Evolutionary conservation across 2,113 vertebrate genomes (phyloP).

Genomic region (Dendrocopos noguchii): DNA sequence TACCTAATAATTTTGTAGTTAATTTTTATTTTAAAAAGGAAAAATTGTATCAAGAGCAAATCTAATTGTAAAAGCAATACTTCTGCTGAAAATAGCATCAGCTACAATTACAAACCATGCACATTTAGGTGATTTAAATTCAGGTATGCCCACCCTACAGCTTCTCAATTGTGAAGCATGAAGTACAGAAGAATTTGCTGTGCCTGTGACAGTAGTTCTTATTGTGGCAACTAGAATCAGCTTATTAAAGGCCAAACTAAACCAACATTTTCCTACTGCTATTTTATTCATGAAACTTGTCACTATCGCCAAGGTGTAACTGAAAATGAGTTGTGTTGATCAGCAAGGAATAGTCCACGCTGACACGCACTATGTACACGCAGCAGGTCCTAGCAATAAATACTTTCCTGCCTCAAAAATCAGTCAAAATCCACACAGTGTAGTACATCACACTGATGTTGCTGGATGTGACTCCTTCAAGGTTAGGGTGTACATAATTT

Average conservation of each 20-base stretch:
- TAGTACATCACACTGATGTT: background rate
- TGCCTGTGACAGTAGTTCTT: background rate
- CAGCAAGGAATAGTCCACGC: background rate
- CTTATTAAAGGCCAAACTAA: background rate
- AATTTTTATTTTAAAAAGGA: background rate
- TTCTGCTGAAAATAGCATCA: background rate
- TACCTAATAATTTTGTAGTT: background rate
- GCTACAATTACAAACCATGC: background rate
- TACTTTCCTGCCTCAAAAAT: background rate
- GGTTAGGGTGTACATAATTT: background rate
- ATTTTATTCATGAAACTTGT: background rate
- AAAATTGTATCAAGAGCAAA: constrained; percentile 12
- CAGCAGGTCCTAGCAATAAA: background rate
- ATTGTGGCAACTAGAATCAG: background rate
- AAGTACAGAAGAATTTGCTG: background rate
- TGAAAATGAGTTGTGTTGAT: background rate
- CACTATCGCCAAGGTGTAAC: background rate
- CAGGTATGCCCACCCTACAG: background rate
- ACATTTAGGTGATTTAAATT: background rate
- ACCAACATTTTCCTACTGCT: background rate
- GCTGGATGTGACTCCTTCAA: background rate
- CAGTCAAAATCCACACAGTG: background rate
- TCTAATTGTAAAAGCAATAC: background rate
- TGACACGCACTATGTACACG: background rate
- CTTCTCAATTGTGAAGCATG: background rate